phyloP scores from a whole-genome alignment of 2,797 vertebrate species.

The Schizopygopsis pylzovi region DNA sequence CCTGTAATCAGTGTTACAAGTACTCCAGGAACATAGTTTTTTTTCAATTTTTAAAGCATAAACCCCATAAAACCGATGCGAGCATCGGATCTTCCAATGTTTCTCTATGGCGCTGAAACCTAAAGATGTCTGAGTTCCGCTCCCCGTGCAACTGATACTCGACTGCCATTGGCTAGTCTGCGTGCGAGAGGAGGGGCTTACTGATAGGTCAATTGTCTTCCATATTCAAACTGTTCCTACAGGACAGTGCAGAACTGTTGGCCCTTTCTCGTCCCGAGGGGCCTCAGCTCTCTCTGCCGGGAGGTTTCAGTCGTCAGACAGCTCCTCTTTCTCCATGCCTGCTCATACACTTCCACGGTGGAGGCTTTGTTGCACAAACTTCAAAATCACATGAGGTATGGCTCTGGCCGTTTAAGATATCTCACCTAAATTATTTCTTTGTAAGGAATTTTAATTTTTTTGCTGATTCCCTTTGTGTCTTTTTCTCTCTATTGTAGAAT shows the following conservation, averaged over 20 bases:
- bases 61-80: no score
- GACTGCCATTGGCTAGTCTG: no score
- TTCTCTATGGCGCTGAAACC: no score
- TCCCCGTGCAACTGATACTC: no score
- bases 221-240: neutral
- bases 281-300: conserved; percentile 70
- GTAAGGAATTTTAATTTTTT: neutral
- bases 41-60: no score
- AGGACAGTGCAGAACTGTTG: conserved; percentile 86
- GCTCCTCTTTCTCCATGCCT: conserved; percentile 76
- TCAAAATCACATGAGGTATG: conserved; percentile 81
- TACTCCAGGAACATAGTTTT: no score
- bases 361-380: conserved; percentile 82
- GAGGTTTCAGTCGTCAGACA: conserved; percentile 73
- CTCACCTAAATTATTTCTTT: neutral
- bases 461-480: neutral
- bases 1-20: no score
- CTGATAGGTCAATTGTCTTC: neutral
- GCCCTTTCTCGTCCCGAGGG: conserved; percentile 73
- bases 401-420: neutral
- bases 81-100: no score
- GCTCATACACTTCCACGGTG: conserved; percentile 81
- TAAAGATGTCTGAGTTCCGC: no score
- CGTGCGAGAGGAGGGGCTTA: no score
- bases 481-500: conserved; percentile 62